Base-by-base conservation (phyloP, 2,888 invertebrate genomes). In the Cartodere bifasciata region DNA sequence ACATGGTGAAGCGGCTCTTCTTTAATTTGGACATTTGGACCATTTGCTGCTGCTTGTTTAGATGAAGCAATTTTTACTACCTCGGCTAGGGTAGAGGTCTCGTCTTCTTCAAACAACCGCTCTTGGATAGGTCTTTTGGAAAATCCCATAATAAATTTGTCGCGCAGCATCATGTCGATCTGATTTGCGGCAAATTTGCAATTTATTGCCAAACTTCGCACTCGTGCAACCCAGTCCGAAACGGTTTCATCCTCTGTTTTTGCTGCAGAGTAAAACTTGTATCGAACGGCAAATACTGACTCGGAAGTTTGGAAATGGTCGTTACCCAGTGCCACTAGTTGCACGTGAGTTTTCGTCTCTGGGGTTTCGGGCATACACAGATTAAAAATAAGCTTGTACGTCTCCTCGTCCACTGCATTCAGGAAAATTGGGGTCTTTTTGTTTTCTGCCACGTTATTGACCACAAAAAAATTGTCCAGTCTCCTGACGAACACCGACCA, bases 371-470 rank as follows among this genome's bases (percentile, higher is more conserved):
- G 29, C 14, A 29, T 6, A 12, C 23, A 23, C 23, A 30, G 17
- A 20, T 9, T 30, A 24, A 30, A 30, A 3, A 30, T 23, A 5
- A 23, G n/a, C 9, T 24, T 13, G 13, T 30, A 30, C 7, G 30
- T 23, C 16, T 23, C 10, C 17, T 30, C 23, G 3, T 23, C 23
- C 24, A 30, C 7, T 2, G 17, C 7, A 7, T 30, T 30, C 16
- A 30, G 14, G 5, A 30, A 30, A 10, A 23, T 23, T 6, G 30
- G n/a, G n/a, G n/a, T n/a, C n/a, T n/a, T n/a, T n/a, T n/a, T n/a
- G n/a, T n/a, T n/a, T n/a, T n/a, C n/a, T n/a, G n/a, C n/a, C n/a
- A n/a, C n/a, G n/a, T n/a, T n/a, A n/a, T n/a, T n/a, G n/a, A n/a
- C n/a, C n/a, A n/a, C n/a, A n/a, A n/a, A n/a, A n/a, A n/a, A n/a